Base-by-base conservation (phyloP, 2,113 vertebrate species). In the Pluvialis apricaria region DNA sequence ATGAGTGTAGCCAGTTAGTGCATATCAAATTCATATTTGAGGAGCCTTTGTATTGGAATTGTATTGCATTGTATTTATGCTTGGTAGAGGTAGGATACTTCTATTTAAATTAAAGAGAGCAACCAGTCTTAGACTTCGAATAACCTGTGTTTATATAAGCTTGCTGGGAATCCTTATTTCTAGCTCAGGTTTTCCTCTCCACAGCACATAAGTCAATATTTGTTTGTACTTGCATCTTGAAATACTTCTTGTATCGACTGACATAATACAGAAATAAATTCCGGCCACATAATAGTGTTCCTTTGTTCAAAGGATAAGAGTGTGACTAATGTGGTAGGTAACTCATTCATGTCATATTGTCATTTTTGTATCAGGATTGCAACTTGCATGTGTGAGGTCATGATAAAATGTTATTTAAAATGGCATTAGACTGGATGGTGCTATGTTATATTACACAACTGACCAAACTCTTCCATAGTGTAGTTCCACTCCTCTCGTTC, bases 171-270 rank as follows among this genome's bases (percentile, higher is more conserved):
- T 95, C 71, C 26, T 92, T 90, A 95, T 90, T 90, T 96, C 96
- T 96, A 90, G 94, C 90, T 97, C 96, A 94, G 94, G 86, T 93
- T 95, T 92, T 94, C 71, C 60, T 94, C 66, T 91, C 96, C 78
- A 65, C 88, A 94, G 96, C 94, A 94, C 94, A 79, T 95, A 96
- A 96, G 91, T 96, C 96, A 95, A 76, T 90, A 95, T 96, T 96
- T 97, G 91, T 94, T 96, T 95, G 94, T 95, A 98, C 91, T 96
- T 97, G 92, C 97, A 96, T 96, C 94, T 96, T 93, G 72, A 96
- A 88, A 92, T 88, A 81, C 60, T 95, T 85, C 94, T 44, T 95
- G 57, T 69, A 96, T 94, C 96, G 96, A 92, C 92, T 97, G 96
- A 72, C 86, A 95, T 76, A 54, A 32, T 86, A 38, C 70, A 95